Conservation (phyloP, 1,140 invertebrate species). For the Lethocerus indicus region DNA sequence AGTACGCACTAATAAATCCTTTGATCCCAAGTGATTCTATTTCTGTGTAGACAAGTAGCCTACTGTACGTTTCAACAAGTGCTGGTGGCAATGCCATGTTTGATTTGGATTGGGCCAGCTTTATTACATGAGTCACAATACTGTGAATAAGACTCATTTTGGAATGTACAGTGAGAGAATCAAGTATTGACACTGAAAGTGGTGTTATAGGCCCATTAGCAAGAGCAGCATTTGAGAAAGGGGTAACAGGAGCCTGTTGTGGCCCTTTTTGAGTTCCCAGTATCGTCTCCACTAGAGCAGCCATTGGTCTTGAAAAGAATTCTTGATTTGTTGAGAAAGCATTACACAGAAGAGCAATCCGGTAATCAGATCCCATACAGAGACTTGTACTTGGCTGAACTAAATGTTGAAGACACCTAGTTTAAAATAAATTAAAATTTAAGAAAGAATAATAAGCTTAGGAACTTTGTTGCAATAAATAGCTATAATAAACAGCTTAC, state of each 20-base stretch:
- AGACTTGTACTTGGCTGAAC: constrained; percentile 44
- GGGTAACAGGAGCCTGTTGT: constrained; percentile 20
- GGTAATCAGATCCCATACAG: constrained; percentile 61
- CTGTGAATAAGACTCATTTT: constrained; percentile 97
- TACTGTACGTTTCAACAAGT: constrained; percentile 85
- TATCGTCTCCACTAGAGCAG: constrained; percentile 72
- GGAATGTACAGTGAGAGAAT: constrained; percentile 77
- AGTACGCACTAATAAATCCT: constrained; percentile 75
- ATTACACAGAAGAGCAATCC: constrained; percentile 83
- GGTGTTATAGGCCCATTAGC: constrained; percentile 55
- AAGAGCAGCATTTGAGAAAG: constrained; percentile 29
- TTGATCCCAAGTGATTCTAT: constrained; percentile 94
- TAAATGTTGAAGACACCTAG: constrained; percentile 64
- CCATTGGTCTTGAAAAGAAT: constrained; percentile 71
- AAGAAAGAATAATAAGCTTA: background rate
- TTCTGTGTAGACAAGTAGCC: constrained; percentile 87
- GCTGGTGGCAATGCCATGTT: constrained; percentile 70
- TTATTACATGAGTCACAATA: constrained; percentile 77
- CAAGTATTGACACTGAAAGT: constrained; percentile 78
- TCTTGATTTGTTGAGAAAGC: constrained; percentile 84
- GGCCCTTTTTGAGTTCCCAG: constrained; percentile 32
- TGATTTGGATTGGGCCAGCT: constrained; percentile 70
- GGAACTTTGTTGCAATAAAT: no score
- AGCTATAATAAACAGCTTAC: constrained; percentile 27
- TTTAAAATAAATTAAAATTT: background rate